phyloP scores from a whole-genome alignment of 1,140 invertebrate species.

The Prorops nasuta region DNA sequence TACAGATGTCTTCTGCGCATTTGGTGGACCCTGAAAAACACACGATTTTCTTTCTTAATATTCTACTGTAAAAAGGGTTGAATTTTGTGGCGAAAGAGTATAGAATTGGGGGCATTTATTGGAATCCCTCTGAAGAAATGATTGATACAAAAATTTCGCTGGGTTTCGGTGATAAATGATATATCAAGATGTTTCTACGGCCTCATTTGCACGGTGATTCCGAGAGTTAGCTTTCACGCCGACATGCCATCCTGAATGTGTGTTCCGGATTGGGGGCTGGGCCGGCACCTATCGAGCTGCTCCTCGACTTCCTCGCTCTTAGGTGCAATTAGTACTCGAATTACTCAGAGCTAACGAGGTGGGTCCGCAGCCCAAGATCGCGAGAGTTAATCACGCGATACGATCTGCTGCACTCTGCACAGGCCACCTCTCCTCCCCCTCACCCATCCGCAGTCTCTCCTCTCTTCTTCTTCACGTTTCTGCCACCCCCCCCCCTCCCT shows the following conservation, averaged over 20 bases:
- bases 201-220: conserved; percentile 33
- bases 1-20: conserved; percentile 70
- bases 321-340: conserved; percentile 51
- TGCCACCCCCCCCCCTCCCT: background rate
- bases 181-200: conserved; percentile 31
- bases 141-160: too few relatives aligned
- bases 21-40: conserved; percentile 75
- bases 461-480: background rate
- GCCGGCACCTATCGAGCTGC: conserved; percentile 26
- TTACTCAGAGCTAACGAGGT: conserved; percentile 53
- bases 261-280: conserved; percentile 21
- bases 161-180: conserved; percentile 29
- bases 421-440: background rate
- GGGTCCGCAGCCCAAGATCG: conserved; percentile 37
- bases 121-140: too few relatives aligned
- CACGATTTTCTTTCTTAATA: background rate
- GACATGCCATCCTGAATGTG: conserved; percentile 26
- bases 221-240: conserved; percentile 31
- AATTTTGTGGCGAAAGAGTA: too few relatives aligned
- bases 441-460: background rate
- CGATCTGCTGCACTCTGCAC: conserved; percentile 36
- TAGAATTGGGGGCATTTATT: too few relatives aligned
- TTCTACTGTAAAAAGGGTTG: too few relatives aligned
- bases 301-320: conserved; percentile 33
- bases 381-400: conserved; percentile 48